Evolutionary conservation across 2,113 vertebrate species (phyloP).

Genomic region (Pterocles orientalis): DNA sequence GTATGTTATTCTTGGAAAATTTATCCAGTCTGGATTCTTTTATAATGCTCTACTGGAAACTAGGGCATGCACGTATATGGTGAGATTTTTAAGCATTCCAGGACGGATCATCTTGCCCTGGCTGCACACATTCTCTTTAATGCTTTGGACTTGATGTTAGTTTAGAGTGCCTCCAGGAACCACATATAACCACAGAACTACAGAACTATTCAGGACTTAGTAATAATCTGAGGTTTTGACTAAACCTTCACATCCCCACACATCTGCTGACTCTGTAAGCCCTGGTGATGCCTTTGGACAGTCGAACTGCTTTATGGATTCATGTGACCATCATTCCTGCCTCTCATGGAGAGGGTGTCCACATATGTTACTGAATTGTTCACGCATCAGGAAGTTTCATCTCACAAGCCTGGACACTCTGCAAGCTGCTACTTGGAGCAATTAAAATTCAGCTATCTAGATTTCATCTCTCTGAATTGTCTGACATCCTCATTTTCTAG

Average conservation of each 20-base stretch:
- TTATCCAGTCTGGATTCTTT: neutral
- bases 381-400: neutral
- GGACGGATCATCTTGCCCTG: neutral
- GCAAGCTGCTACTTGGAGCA: neutral
- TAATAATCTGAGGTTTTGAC: neutral
- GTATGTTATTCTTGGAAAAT: neutral
- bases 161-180: conserved; percentile 4
- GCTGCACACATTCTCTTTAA: neutral
- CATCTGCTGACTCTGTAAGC: neutral
- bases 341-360: neutral
- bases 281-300: neutral
- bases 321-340: neutral
- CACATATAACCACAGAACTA: neutral
- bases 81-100: conserved; percentile 18
- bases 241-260: neutral
- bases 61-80: neutral
- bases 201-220: neutral
- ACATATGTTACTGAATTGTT: neutral
- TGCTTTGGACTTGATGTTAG: neutral
- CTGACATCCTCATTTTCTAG: conserved; percentile 2
- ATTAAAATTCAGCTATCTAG: conserved; percentile 22
- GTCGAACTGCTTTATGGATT: neutral
- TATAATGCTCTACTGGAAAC: neutral
- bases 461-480: conserved; percentile 19
- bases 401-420: neutral